Conservation (phyloP, 2,113 vertebrate genomes). For the Elachura formosa region DNA sequence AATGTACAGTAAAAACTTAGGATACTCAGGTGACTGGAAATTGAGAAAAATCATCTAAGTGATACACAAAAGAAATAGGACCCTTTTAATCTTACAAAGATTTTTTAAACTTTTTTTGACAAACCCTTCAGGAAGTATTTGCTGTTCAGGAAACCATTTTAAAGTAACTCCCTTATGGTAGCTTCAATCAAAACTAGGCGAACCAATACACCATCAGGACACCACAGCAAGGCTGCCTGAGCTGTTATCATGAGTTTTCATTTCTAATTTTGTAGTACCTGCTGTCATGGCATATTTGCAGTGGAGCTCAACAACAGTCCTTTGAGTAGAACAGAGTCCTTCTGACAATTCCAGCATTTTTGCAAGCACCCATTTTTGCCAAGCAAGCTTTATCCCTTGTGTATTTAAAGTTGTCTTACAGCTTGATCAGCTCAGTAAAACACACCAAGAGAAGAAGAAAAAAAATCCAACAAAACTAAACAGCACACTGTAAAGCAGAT, state of each 20-base stretch:
- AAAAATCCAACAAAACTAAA: no score
- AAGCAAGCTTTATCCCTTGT: background rate
- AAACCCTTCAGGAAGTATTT: background rate
- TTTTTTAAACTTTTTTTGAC: background rate
- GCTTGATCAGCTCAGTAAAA: background rate
- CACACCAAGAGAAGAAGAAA: background rate
- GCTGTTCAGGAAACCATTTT: background rate
- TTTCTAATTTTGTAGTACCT: background rate
- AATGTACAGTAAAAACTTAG: background rate
- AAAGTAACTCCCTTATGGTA: background rate
- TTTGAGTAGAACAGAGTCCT: fast-evolving
- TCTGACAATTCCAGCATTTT: background rate
- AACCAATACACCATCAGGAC: background rate
- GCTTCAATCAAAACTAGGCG: background rate
- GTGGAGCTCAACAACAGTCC: background rate
- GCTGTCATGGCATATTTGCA: background rate
- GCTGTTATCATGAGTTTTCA: background rate
- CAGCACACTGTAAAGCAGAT: background rate
- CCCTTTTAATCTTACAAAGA: background rate
- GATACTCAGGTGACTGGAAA: background rate
- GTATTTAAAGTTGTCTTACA: background rate
- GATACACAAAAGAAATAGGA: background rate
- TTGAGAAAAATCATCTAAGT: background rate
- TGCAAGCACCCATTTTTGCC: background rate
- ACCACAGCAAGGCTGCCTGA: background rate